Base-by-base conservation (phyloP, 2,888 invertebrate genomes). In the Drosophila yooni region DNA sequence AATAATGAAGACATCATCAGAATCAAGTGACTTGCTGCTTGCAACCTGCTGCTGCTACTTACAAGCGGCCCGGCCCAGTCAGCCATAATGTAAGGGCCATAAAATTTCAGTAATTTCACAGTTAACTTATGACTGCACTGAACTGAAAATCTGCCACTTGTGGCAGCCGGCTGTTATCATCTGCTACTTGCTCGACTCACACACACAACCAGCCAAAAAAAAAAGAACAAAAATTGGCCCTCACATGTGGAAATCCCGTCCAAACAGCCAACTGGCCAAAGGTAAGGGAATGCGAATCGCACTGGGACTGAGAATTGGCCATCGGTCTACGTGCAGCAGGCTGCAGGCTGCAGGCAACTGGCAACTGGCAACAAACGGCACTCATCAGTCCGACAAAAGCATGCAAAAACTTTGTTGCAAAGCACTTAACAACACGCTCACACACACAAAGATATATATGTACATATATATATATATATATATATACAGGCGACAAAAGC, bases 391-490 rank as follows among this genome's bases (percentile, higher is more conserved):
- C 74, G 82, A 83, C 83, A 86, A 85, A 82, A 81, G 82, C 86
- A 86, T 73, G 82, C 81, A 85, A 82, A 76, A 85, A 86, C 84
- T 85, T 85, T 86, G 86, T 86, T 85, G 86, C 84, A 84, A 84
- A 86, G 86, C 86, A 86, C 87, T 85, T 85, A 86, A 76, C 74
- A 68, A 77, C 73, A 79, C 53, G 63, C 65, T 74, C 33, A 68
- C 51, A 75, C 54, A 74, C 50, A 63, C 50, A 54, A 50, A 57
- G 34, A 52, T 2, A 43, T 21, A 33, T 4, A 53, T 4, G 15
- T 15, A 15, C 2, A n/a, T n/a, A n/a, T 21, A 38, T 21, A 48
- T 58, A 65, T 63, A 56, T 58, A 53, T 21, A 43, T 43, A 7
- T 21, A 43, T 11, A 3, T 7, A 21, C 40, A n/a, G 85, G 74